A percentile compares a stretch with the other conserved stretches of the same genome.
These are phyloP conservation scores for Morpho deidamia DNA, from an alignment of 2,888 invertebrate species.

Conservation along the genomic window DNA sequence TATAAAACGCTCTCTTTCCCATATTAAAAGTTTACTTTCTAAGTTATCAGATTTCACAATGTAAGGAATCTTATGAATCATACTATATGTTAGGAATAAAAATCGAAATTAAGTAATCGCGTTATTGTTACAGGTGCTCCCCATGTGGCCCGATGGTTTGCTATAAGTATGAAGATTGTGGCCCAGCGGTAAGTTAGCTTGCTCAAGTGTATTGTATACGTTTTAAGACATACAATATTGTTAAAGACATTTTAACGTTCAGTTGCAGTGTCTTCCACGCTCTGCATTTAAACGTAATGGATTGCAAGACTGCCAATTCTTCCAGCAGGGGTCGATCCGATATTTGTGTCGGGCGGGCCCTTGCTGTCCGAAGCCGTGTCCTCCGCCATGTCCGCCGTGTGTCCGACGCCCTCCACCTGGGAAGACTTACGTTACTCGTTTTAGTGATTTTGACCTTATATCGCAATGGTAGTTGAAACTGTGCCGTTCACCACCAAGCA, in stretches of 20 bases:
- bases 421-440: conserved; percentile 70
- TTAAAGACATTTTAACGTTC: conserved; percentile 21
- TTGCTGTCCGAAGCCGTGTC: conserved; percentile 53
- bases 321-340: conserved; percentile 71
- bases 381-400: conserved; percentile 67
- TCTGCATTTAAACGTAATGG: conserved; percentile 76
- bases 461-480: conserved; percentile 59
- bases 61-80: neutral
- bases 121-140: conserved; percentile 55
- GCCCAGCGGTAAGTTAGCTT: conserved; percentile 56
- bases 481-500: conserved; percentile 35
- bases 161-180: conserved; percentile 74
- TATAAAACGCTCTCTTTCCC: conserved; percentile 26
- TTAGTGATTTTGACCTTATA: conserved; percentile 68
- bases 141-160: conserved; percentile 72
- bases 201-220: neutral
- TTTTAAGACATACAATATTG: neutral
- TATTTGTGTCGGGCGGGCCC: conserved; percentile 64
- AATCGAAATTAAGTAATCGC: neutral
- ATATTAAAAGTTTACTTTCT: conserved; percentile 5
- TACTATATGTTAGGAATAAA: too few species aligned
- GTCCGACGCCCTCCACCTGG: conserved; percentile 66
- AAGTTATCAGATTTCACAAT: neutral
- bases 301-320: conserved; percentile 71
- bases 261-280: conserved; percentile 72